Conservation (phyloP, 2,797 vertebrate genomes). For the Parotocinclus haroldoi region DNA sequence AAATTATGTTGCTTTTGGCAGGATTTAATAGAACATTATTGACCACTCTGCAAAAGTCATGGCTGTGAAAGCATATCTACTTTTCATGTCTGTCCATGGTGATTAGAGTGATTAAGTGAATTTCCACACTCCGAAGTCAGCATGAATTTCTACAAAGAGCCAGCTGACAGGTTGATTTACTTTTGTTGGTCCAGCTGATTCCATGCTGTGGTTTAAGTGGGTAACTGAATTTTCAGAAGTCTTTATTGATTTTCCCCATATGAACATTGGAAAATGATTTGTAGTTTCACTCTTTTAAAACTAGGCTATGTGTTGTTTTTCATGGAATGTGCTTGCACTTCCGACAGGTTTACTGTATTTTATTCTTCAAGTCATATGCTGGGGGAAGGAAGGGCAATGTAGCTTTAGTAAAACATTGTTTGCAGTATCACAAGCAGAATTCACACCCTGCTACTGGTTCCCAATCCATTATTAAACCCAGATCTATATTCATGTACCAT, state of each 20-base stretch:
- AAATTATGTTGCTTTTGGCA: constrained; percentile 4
- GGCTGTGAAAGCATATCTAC: constrained; percentile 7
- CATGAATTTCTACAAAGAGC: constrained; percentile 24
- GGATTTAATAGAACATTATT: constrained; percentile 12
- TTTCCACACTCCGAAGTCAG: constrained; percentile 39
- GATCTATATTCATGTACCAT: too few species aligned
- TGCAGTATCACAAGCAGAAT: constrained; percentile 36
- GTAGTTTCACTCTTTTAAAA: constrained; percentile 60
- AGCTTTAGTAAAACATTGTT: constrained; percentile 63
- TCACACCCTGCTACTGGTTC: not conserved
- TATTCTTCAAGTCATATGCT: constrained; percentile 62
- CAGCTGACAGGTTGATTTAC: constrained; percentile 50
- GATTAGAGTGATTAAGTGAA: constrained; percentile 29
- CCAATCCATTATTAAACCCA: too few species aligned
- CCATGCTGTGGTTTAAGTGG: constrained; percentile 52
- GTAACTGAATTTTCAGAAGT: constrained; percentile 53
- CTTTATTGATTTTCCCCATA: constrained; percentile 52
- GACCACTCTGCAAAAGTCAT: constrained; percentile 10
- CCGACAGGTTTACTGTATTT: constrained; percentile 78
- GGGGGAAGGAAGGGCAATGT: constrained; percentile 55
- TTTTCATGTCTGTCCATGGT: constrained; percentile 15
- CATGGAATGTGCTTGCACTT: constrained; percentile 67
- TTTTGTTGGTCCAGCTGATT: constrained; percentile 41
- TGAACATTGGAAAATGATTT: constrained; percentile 61
- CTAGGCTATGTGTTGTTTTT: constrained; percentile 58